These are phyloP conservation scores for Scaptodrosophila lebanonensis DNA, from an alignment of 1,140 invertebrate species.

Conservation along the genomic window DNA sequence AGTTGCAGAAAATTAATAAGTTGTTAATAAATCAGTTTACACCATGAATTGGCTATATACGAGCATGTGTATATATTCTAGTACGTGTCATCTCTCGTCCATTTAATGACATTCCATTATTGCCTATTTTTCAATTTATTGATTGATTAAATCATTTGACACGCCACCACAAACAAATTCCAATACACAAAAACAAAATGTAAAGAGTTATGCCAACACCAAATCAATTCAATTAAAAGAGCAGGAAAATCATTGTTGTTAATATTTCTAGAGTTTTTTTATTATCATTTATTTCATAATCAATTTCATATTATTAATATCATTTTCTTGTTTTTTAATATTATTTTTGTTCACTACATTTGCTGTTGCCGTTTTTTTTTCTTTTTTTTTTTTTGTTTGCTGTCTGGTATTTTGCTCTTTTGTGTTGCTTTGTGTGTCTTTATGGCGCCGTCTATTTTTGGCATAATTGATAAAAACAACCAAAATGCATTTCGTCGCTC, in stretches of 20 bases:
- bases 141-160: too few species aligned
- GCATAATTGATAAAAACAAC: conserved; percentile 32
- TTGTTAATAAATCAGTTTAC: too few species aligned
- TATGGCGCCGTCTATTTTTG: too few species aligned
- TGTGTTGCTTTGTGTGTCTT: conserved; percentile 39
- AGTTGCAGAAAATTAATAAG: too few species aligned
- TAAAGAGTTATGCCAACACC: neutral
- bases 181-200: too few species aligned
- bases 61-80: too few species aligned
- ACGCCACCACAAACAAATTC: too few species aligned
- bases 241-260: conserved; percentile 41
- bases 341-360: conserved; percentile 21
- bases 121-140: too few species aligned
- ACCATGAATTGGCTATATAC: too few species aligned
- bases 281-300: conserved; percentile 64
- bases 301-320: conserved; percentile 69
- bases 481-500: conserved; percentile 24
- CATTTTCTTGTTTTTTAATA: conserved; percentile 20
- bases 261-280: conserved; percentile 68
- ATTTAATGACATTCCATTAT: too few species aligned
- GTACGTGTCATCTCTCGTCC: too few species aligned
- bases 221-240: conserved; percentile 26
- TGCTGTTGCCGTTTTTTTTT: neutral
- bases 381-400: conserved; percentile 48
- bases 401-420: conserved; percentile 22